These are phyloP conservation scores for Poeciliopsis infans DNA, from an alignment of 2,797 vertebrate genomes.

Conservation along the genomic window DNA sequence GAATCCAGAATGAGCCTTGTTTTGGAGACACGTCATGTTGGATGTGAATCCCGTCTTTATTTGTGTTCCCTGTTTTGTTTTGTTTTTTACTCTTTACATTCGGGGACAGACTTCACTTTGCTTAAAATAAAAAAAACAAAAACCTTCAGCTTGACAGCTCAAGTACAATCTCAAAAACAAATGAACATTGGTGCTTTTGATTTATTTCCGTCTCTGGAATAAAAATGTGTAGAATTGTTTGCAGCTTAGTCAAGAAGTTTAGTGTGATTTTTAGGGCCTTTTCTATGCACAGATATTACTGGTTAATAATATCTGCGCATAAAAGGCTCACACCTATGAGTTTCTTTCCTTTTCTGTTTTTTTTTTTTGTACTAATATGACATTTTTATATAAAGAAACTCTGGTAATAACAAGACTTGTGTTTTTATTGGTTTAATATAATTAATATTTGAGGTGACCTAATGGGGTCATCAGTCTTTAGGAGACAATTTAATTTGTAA, in stretches of 20 bases:
- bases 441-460: neutral
- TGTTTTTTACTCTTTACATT: neutral
- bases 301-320: neutral
- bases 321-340: neutral
- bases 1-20: neutral
- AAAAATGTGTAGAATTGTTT: neutral
- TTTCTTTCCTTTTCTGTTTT: neutral
- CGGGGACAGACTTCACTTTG: neutral
- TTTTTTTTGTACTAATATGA: slow-evolving; percentile 8
- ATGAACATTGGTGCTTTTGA: neutral
- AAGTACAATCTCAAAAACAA: neutral
- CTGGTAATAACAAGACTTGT: neutral
- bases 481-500: neutral
- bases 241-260: neutral
- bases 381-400: slow-evolving; percentile 47
- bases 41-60: neutral
- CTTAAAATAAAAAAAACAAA: neutral
- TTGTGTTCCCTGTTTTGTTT: neutral
- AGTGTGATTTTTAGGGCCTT: neutral
- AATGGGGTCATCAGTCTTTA: neutral
- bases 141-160: neutral
- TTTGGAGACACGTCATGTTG: neutral
- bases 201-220: neutral
- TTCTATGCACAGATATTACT: neutral
- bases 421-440: neutral